A percentile compares a stretch with the other conserved stretches of the same genome.
Conservation (phyloP, 2,888 invertebrate species). For the Tuberolachnus salignus region DNA sequence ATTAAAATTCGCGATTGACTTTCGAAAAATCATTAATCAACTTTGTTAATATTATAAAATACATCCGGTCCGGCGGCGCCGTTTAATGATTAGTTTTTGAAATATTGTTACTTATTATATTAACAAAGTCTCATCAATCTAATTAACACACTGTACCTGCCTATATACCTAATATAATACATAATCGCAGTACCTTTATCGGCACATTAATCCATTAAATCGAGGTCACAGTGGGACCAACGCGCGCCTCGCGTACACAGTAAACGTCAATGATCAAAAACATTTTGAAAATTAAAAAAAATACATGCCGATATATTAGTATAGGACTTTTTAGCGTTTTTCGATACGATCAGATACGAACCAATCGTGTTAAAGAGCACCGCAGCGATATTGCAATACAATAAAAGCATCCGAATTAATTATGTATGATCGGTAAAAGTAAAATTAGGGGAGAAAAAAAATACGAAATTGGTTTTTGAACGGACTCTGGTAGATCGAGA, state of each 20-base stretch:
- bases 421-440: no score
- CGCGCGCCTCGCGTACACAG: not conserved
- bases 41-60: no score
- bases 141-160: conserved; percentile 1
- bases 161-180: not conserved
- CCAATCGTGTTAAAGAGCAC: no score
- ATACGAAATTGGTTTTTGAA: no score
- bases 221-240: not conserved
- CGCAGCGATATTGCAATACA: no score
- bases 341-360: no score
- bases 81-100: conserved; percentile 23
- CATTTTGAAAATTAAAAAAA: not conserved
- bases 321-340: no score
- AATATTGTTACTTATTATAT: conserved; percentile 3
- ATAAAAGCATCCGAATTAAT: no score
- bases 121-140: conserved; percentile 36
- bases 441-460: no score
- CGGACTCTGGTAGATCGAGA: no score
- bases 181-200: not conserved
- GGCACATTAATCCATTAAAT: conserved; percentile 5
- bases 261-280: conserved; percentile 1
- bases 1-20: not conserved
- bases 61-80: not conserved
- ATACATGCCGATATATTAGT: no score
- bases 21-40: conserved; percentile 7